Base-by-base conservation (phyloP, 1,140 invertebrate species). In the Acromyrmex echinatior region DNA sequence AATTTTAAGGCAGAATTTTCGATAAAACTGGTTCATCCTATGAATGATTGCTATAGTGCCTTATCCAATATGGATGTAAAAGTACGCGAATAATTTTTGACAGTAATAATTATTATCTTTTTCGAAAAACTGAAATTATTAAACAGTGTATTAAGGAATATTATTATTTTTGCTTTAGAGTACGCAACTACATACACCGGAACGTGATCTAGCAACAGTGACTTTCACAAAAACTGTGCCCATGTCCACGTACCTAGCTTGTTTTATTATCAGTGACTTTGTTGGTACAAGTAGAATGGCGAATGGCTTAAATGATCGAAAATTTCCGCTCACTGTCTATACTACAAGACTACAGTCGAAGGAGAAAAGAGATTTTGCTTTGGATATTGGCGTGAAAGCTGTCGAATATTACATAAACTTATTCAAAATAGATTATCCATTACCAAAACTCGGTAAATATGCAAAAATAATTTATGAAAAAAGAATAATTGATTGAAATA, bases 211-310 rank as follows among this genome's bases (percentile, higher is more conserved):
- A 18, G 95, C 95, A 1, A 95, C 95, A 21, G 97, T 97, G 0
- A 96, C 94, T n/a, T 99, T 99, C 95, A 95, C 97, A 70, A 97
- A 97, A 92, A 98, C 98, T 78, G 97, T 98, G 0, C 97, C 97
- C 18, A 99, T 99, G 98, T 98, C 98, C 2, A 99, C 98, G 0
- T 99, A 99, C 92, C 95, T 99, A 3, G 97, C 97, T 0, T 98
- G 98, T 92, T 98, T 99, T 94, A 98, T 99, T 68, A 97, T 99
- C 0, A 98, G 98, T 87, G 98, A 99, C 93, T 99, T 99, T 95
- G 96, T 96, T 35, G 94, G 96, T 35, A 95, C 95, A 31, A 96
- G 93, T 0, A 96, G 97, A 68, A 94, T 96, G 87, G 93, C 96
- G 1, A 96, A 96, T 85, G 95, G 96, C 16, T 95, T 96, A 2